These are phyloP conservation scores for Gandaritis pyraliata DNA, from an alignment of 2,888 invertebrate genomes.

Conservation along the genomic window DNA sequence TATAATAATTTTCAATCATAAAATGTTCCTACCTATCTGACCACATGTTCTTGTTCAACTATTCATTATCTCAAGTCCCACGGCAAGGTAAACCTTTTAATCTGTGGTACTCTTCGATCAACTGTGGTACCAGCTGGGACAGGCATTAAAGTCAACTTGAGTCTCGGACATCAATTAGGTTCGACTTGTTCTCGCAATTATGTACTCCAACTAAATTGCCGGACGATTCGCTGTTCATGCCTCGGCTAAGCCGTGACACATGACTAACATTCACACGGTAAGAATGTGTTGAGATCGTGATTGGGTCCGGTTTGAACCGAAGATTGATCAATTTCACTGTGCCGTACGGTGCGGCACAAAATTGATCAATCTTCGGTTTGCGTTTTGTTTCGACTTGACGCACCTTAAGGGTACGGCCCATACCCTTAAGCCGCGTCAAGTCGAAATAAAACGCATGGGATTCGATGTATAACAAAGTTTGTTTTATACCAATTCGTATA, in stretches of 20 bases:
- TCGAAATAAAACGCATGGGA: slow-evolving; percentile 8
- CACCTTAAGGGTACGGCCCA: no score
- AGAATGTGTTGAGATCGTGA: slow-evolving; percentile 41
- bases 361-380: no score
- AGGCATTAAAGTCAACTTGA: slow-evolving; percentile 69
- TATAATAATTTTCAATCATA: background rate
- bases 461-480: background rate
- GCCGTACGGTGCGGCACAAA: no score
- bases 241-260: slow-evolving; percentile 68
- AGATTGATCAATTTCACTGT: slow-evolving; percentile 27
- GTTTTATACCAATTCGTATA: background rate
- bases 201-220: slow-evolving; percentile 81
- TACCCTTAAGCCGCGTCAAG: slow-evolving; percentile 9
- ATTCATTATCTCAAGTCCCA: slow-evolving; percentile 24
- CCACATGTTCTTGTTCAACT: slow-evolving; percentile 11
- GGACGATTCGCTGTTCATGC: slow-evolving; percentile 78
- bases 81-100: slow-evolving; percentile 14
- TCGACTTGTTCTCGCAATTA: slow-evolving; percentile 82
- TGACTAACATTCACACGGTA: slow-evolving; percentile 64
- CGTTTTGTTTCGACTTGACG: no score
- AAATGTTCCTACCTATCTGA: background rate
- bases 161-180: slow-evolving; percentile 76
- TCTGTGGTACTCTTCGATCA: no score
- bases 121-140: slow-evolving; percentile 21
- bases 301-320: slow-evolving; percentile 38